A percentile compares a stretch with the other conserved stretches of the same genome.
These are phyloP conservation scores for Urocyon cinereoargenteus DNA, from an alignment of 2,797 vertebrate species.

Conservation along the genomic window DNA sequence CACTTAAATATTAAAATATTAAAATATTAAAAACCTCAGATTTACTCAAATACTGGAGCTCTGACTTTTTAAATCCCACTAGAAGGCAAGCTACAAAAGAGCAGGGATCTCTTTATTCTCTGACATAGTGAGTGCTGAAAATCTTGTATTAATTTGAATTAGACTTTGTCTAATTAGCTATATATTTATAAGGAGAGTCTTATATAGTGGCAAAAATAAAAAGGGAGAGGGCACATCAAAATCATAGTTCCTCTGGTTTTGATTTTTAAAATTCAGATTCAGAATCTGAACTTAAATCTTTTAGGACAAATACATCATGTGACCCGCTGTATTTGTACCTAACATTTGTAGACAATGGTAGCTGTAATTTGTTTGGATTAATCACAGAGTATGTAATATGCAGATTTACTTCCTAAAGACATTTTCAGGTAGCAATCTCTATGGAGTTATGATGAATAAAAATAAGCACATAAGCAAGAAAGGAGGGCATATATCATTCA, in stretches of 20 bases:
- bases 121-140: background rate
- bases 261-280: background rate
- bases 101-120: background rate
- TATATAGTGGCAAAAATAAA: background rate
- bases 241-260: background rate
- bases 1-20: too few relatives aligned
- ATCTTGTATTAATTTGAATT: background rate
- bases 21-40: background rate
- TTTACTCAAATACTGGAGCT: background rate
- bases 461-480: background rate
- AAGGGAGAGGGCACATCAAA: background rate
- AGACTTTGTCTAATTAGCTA: background rate
- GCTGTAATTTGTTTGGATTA: background rate
- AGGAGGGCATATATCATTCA: background rate
- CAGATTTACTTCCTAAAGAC: background rate
- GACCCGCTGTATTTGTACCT: background rate
- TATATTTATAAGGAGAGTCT: background rate
- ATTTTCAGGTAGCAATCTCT: background rate
- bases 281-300: slow-evolving; percentile 19
- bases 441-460: background rate
- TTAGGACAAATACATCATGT: background rate
- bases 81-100: background rate
- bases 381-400: background rate
- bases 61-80: background rate
- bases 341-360: background rate